These are phyloP conservation scores for Branchipolynoe longqiensis DNA, from an alignment of 2,888 invertebrate species.

Conservation along the genomic window DNA sequence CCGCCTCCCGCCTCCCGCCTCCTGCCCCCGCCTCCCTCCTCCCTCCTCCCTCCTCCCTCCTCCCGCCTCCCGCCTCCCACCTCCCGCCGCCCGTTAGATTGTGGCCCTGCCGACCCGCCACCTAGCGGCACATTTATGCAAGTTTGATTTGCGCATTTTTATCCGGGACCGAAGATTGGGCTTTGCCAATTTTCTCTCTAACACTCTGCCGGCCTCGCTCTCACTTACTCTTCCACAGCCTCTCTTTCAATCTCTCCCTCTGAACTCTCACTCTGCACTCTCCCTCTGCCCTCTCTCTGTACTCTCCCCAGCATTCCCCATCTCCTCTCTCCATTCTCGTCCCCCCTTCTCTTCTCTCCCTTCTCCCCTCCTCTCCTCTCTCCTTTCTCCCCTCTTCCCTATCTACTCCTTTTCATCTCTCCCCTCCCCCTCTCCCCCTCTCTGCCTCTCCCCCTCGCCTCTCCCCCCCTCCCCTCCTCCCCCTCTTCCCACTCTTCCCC, in stretches of 20 bases:
- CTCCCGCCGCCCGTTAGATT: neutral
- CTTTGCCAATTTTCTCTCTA: too few species aligned
- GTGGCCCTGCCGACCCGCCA: neutral
- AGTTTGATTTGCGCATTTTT: constrained; percentile 38
- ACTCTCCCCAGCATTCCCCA: too few species aligned
- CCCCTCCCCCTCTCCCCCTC: neutral
- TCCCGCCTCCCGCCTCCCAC: neutral
- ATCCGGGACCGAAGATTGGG: too few species aligned
- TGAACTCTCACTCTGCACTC: too few species aligned
- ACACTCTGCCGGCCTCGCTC: neutral
- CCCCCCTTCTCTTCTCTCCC: too few species aligned
- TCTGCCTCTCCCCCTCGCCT: neutral
- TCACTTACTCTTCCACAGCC: neutral
- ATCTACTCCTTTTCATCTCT: neutral
- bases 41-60: neutral
- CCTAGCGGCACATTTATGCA: too few species aligned
- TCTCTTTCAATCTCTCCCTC: constrained; percentile 5
- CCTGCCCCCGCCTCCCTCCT: neutral
- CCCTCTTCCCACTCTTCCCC: neutral
- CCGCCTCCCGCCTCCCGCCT: neutral
- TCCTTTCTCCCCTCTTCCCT: neutral
- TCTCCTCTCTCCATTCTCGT: too few species aligned
- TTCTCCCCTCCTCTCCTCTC: neutral
- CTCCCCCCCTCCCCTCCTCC: neutral
- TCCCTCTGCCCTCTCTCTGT: too few species aligned